Conservation (phyloP, 1,140 invertebrate species). For the Choristoneura fumiferana region DNA sequence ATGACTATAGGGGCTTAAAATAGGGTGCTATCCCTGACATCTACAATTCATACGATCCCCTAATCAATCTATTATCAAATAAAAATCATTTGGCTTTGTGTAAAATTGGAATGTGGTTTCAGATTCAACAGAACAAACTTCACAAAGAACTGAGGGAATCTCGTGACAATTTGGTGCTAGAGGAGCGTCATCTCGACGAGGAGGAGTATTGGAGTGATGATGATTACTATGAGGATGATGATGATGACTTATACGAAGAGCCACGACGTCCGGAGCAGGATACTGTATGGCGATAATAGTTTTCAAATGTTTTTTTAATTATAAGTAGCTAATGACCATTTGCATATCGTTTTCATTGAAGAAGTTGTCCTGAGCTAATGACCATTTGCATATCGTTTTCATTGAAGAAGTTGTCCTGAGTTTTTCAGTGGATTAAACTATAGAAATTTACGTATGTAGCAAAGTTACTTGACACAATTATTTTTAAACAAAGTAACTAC, state of each 20-base stretch:
- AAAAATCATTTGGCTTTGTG: neutral
- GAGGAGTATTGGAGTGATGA: constrained; percentile 12
- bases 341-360: too few species aligned
- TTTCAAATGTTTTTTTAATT: neutral
- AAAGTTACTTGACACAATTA: too few species aligned
- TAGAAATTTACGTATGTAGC: too few species aligned
- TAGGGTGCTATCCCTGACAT: neutral
- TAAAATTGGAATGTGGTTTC: constrained; percentile 21
- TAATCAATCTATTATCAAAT: constrained; percentile 18
- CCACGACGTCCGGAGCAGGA: constrained; percentile 16
- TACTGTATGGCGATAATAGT: neutral
- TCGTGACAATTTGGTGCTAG: neutral
- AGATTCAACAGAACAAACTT: constrained; percentile 57
- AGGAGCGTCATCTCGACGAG: constrained; percentile 21
- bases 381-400: too few species aligned
- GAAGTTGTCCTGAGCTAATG: too few species aligned
- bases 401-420: too few species aligned
- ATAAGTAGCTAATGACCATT: too few species aligned
- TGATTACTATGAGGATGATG: constrained; percentile 25
- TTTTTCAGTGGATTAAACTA: too few species aligned
- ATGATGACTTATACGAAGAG: constrained; percentile 21
- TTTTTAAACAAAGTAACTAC: too few species aligned
- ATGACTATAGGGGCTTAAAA: constrained; percentile 14
- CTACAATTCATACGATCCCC: constrained; percentile 7
- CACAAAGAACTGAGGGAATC: constrained; percentile 38